These are phyloP conservation scores for Ophiothrix spiculata DNA, from an alignment of 35 echinoderm and acorn worm species.

Conservation along the genomic window DNA sequence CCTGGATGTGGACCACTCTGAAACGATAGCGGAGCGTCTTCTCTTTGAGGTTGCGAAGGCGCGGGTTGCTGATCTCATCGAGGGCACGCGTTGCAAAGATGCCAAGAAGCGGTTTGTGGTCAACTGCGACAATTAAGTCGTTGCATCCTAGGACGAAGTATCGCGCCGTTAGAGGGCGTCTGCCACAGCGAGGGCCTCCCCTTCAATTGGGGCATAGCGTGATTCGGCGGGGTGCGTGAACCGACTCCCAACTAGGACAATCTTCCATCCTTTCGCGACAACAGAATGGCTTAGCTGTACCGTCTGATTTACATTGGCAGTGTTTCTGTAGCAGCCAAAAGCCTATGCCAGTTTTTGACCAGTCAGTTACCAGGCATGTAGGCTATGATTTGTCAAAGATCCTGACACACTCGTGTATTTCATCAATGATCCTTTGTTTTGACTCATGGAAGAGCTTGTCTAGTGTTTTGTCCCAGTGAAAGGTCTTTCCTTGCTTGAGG, in stretches of 20 bases:
- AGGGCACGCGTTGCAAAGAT: slow-evolving; percentile 28
- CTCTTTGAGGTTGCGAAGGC: slow-evolving; percentile 57
- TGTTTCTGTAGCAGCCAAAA: slow-evolving; percentile 46
- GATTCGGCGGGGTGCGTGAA: slow-evolving; percentile 34
- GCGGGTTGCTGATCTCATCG: slow-evolving; percentile 44
- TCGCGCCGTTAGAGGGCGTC: slow-evolving; percentile 22
- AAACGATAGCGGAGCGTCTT: slow-evolving; percentile 57
- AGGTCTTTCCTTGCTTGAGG: background rate
- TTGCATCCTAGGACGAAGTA: slow-evolving; percentile 55
- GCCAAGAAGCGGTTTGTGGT: slow-evolving; percentile 57
- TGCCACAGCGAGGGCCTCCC: slow-evolving; percentile 35
- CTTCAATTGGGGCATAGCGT: slow-evolving; percentile 43
- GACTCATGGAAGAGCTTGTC: background rate
- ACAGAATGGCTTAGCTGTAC: slow-evolving; percentile 19
- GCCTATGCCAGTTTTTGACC: background rate
- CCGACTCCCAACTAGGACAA: slow-evolving; percentile 30
- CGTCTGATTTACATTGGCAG: slow-evolving; percentile 14
- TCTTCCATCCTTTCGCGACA: slow-evolving; percentile 38
- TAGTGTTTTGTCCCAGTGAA: background rate
- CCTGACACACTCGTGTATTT: too few species aligned
- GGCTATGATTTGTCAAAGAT: background rate
- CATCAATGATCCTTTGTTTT: background rate
- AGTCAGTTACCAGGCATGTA: slow-evolving; percentile 6
- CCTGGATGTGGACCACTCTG: slow-evolving; percentile 24
- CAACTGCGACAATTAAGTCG: slow-evolving; percentile 39